These are phyloP conservation scores for Labeo catla DNA, from an alignment of 2,113 vertebrate genomes.

Conservation along the genomic window DNA sequence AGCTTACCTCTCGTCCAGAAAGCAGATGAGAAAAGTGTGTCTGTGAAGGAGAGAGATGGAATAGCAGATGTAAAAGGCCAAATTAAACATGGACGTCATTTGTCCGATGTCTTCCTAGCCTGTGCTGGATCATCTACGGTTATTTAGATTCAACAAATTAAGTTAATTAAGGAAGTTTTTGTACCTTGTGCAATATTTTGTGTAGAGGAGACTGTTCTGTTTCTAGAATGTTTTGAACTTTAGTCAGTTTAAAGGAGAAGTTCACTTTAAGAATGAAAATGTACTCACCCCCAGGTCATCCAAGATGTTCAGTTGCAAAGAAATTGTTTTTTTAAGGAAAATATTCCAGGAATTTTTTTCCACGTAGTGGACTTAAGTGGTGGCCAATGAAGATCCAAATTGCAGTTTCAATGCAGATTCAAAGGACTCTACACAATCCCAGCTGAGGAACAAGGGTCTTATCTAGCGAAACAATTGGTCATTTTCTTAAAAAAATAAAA, in stretches of 20 bases:
- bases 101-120: not conserved
- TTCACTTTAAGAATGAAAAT: too few relatives aligned
- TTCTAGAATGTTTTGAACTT: not conserved
- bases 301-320: too few relatives aligned
- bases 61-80: not conserved
- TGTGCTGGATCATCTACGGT: not conserved
- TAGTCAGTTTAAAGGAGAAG: not conserved
- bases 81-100: not conserved
- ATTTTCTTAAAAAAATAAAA: too few relatives aligned
- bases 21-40: constrained; percentile 27
- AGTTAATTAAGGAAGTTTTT: not conserved
- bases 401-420: too few relatives aligned
- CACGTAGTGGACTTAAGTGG: too few relatives aligned
- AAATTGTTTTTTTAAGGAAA: too few relatives aligned
- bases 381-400: too few relatives aligned
- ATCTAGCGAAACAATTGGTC: too few relatives aligned
- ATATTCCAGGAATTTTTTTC: too few relatives aligned
- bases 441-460: too few relatives aligned
- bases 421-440: too few relatives aligned
- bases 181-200: not conserved
- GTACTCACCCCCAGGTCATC: too few relatives aligned
- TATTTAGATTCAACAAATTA: not conserved
- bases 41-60: not conserved
- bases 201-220: not conserved
- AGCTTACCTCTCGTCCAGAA: not conserved